Evolutionary conservation across 1,140 invertebrate species (phyloP), one percentile per base, ranked within the genome.

Genomic region (Holcopasites calliopsidis): DNA sequence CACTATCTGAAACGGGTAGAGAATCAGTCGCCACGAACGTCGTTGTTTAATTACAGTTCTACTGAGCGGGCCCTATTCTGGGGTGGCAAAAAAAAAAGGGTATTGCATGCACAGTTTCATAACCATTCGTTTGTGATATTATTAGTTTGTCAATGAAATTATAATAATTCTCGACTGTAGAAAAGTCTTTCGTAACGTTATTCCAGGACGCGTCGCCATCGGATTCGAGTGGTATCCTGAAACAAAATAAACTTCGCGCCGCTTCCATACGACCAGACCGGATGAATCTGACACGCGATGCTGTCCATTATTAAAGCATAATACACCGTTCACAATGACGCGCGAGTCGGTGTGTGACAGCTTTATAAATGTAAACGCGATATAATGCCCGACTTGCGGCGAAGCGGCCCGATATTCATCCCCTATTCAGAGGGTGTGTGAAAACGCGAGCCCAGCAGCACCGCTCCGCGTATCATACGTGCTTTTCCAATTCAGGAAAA

Each of bases 361-460:
- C 74, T 79, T 72, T 81, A 83, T 86, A 85, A 86, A 87, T 82
- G 81, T 70, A 69, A 84, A 82, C 78, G 76, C 83, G 83, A 86
- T 85, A 84, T 80, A 84, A 82, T 74, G 65, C 58, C n/a, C 44
- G 62, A 64, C 77, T 82, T 66, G 73, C 54, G 64, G 40, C 31
- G 61, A 62, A 64, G 60, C 77, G 60, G 68, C n/a, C 76, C 77
- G 82, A 86, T 86, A 86, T 86, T 84, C 80, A 83, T 83, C 75
- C 71, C 62, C 52, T 60, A 86, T 84, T 83, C 84, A 79, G 76
- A 50, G 71, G n/a, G n/a, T 54, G 79, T 71, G 61, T 84, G 78
- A 74, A 84, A 85, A 78, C 75, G 74, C 76, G 65, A 40, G 60
- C 52, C 65, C 40, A 47, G 42, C 42, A 76, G 74, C 77, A 55